Conservation (phyloP, 2,113 vertebrate genomes). For the Thamnophis sirtalis region DNA sequence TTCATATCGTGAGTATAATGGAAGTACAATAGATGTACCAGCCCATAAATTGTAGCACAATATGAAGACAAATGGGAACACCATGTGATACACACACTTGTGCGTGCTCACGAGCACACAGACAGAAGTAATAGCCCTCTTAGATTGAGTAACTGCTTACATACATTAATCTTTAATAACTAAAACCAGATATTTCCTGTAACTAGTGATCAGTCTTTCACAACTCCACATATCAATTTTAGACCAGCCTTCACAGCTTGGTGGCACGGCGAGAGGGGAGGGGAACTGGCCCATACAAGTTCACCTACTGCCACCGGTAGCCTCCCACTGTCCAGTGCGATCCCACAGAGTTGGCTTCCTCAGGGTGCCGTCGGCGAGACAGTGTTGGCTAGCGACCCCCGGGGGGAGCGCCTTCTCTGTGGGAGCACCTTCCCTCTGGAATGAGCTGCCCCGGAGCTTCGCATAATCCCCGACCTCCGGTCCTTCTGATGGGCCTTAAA, state of each 20-base stretch:
- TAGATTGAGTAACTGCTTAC: neutral
- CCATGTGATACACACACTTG: neutral
- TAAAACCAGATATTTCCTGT: neutral
- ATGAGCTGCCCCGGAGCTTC: too few relatives aligned
- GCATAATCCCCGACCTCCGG: too few relatives aligned
- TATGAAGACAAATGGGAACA: neutral
- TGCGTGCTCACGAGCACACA: neutral
- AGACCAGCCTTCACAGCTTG: neutral
- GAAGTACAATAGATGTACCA: neutral
- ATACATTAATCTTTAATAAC: neutral
- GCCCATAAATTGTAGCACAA: neutral
- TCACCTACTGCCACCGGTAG: too few relatives aligned
- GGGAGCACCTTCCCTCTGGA: too few relatives aligned
- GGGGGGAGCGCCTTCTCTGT: too few relatives aligned
- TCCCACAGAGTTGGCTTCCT: too few relatives aligned
- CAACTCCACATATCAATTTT: neutral
- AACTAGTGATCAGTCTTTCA: neutral
- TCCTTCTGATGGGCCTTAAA: too few relatives aligned
- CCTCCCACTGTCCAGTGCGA: too few relatives aligned
- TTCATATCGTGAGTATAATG: neutral
- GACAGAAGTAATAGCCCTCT: neutral
- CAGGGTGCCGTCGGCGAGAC: too few relatives aligned
- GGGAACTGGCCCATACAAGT: neutral
- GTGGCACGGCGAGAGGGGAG: neutral
- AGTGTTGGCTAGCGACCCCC: too few relatives aligned